Evolutionary conservation across 2,888 invertebrate species (phyloP).

Genomic region (Oxytorus armatus): DNA sequence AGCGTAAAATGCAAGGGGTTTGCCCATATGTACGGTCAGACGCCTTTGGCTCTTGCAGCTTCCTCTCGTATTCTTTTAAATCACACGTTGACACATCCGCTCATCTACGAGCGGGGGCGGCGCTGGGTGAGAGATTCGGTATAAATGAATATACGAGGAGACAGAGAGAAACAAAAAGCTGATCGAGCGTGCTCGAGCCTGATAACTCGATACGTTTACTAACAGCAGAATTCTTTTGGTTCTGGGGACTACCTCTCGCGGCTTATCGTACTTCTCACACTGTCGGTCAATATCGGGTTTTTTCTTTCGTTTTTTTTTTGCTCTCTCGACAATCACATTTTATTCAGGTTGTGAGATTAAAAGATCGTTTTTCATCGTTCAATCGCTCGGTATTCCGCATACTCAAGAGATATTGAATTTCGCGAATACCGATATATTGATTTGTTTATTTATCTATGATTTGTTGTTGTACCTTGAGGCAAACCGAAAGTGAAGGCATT

Average conservation of each 20-base stretch:
- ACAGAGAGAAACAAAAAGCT: conserved; percentile 23
- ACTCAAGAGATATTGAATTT: too few species aligned
- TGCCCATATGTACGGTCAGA: conserved; percentile 67
- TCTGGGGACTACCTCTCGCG: conserved; percentile 26
- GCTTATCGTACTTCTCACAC: conserved; percentile 10
- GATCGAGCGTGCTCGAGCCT: conserved; percentile 58
- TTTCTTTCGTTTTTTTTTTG: too few species aligned
- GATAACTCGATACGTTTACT: conserved; percentile 61
- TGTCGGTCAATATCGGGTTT: conserved; percentile 25
- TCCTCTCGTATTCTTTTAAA: neutral
- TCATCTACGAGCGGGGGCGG: conserved; percentile 13
- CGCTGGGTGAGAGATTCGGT: conserved; percentile 23
- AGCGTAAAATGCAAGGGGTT: conserved; percentile 75
- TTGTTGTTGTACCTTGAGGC: too few species aligned
- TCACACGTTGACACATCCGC: neutral
- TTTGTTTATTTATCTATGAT: too few species aligned
- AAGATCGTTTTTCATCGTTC: too few species aligned
- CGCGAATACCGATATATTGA: too few species aligned
- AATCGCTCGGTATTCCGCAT: too few species aligned
- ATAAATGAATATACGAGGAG: conserved; percentile 17
- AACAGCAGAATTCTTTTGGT: conserved; percentile 36
- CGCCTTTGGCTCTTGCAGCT: conserved; percentile 33
- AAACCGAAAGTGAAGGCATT: too few species aligned
- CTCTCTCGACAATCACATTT: conserved; percentile 9
- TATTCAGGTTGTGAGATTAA: neutral